Evolutionary conservation across 2,888 invertebrate species (phyloP), one percentile per base, ranked within the genome.

Genomic region (Leuctra nigra): DNA sequence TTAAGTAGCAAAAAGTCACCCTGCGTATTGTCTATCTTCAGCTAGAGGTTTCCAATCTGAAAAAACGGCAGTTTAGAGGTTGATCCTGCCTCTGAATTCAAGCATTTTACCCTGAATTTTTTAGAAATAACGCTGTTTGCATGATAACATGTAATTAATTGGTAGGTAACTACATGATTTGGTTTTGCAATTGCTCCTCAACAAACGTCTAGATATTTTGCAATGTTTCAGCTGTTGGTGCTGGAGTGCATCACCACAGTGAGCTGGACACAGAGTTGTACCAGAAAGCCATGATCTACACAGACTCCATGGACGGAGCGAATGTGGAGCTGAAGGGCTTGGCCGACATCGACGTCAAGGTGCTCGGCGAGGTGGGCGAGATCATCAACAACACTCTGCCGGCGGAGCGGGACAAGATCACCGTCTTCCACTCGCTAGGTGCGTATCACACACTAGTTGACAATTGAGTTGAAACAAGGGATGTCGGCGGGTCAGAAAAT

Each of bases 391-490:
- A 72, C 16, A 64, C 63, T 1, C 67, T 69, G 54, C 64, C 68
- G 24, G 63, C 66, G 9, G 56, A 59, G 2, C 64, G 61, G 59
- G 63, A 69, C 25, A 66, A 70, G 44, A 71, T 76, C 1, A 80
- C 81, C 3, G 69, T 83, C n/a, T 83, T 82, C 64, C 82, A 83
- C 65, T 82, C 82, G n/a, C 69, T 82, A 65, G 82, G 82, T 81
- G 64, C 67, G 66, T 65, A 18, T 50, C 14, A 47, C 16, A 14
- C 24, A 47, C 46, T 29, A 55, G 4, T 29, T 23, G 20, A n/a
- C 53, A 54, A 22, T 24, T 25, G 18, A 24, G 24, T 54, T 16
- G 9, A 35, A 53, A 33, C 36, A 23, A 16, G 3, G 4, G 18
- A 53, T 33, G 39, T 25, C 48, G 18, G 50, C n/a, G n/a, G n/a